Evolutionary conservation across 2,113 vertebrate species (phyloP).

Genomic region (Pseudopodoces humilis): DNA sequence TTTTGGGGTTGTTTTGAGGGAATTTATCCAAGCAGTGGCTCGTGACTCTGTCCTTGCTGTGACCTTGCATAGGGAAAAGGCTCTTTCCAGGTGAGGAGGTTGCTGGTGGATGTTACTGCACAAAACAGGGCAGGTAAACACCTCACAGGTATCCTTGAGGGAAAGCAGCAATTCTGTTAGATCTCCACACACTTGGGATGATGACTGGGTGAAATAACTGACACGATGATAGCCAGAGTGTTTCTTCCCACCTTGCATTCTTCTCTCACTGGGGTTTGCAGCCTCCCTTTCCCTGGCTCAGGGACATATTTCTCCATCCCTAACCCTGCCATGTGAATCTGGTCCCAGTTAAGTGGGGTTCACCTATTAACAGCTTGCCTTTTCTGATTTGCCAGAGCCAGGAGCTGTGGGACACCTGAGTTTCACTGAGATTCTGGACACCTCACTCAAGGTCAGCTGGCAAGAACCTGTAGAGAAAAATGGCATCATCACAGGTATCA

Average conservation of each 20-base stretch:
- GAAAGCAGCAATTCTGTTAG: background rate
- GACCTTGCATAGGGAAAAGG: background rate
- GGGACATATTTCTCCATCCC: background rate
- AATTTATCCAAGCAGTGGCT: background rate
- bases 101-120: background rate
- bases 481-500: slow-evolving; percentile 85
- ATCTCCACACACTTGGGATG: background rate
- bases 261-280: background rate
- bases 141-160: fast-evolving
- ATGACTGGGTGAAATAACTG: background rate
- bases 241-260: background rate
- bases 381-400: slow-evolving; percentile 78
- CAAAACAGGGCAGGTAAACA: background rate
- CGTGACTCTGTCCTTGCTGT: background rate
- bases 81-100: background rate
- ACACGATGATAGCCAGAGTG: background rate
- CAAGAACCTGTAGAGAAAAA: slow-evolving; percentile 91
- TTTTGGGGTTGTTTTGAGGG: slow-evolving; percentile 34
- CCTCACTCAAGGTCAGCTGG: slow-evolving; percentile 95
- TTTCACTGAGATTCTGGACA: slow-evolving; percentile 96
- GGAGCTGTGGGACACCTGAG: slow-evolving; percentile 90
- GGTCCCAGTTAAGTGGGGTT: background rate
- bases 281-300: background rate
- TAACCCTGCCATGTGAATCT: background rate
- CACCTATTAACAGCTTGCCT: slow-evolving; percentile 23